These are phyloP conservation scores for Leptoteleia sp. DNA, from an alignment of 1,140 invertebrate species.

Conservation along the genomic window DNA sequence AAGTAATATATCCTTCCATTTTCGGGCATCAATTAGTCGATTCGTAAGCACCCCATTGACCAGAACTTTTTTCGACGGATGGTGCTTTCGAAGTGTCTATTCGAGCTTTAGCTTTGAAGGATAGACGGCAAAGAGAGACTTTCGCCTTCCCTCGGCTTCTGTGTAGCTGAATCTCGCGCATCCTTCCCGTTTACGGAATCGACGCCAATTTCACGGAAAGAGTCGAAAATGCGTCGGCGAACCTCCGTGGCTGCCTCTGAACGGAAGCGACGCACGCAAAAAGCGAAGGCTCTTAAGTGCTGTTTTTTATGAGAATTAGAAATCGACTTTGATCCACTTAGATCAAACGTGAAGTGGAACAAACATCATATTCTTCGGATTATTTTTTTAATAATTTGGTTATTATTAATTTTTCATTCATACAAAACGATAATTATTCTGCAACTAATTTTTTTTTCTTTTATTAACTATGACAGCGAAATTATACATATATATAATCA, in stretches of 20 bases:
- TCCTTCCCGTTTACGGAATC: constrained; percentile 61
- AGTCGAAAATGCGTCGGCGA: constrained; percentile 63
- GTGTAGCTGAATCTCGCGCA: constrained; percentile 40
- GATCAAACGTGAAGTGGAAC: constrained; percentile 25
- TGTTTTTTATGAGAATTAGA: constrained; percentile 60
- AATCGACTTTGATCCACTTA: constrained; percentile 42
- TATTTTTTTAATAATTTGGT: constrained; percentile 9
- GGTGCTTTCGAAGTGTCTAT: constrained; percentile 66
- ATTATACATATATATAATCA: too few relatives aligned
- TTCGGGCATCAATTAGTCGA: constrained; percentile 64
- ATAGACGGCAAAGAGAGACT: constrained; percentile 60
- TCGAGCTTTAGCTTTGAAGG: constrained; percentile 67
- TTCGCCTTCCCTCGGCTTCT: constrained; percentile 52
- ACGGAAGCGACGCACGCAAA: constrained; percentile 44
- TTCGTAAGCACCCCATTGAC: constrained; percentile 68
- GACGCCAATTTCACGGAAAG: constrained; percentile 65
- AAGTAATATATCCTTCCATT: constrained; percentile 65
- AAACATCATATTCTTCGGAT: constrained; percentile 9
- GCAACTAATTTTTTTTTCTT: too few relatives aligned
- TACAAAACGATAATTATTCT: too few relatives aligned
- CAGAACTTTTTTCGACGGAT: constrained; percentile 67
- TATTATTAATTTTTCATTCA: too few relatives aligned
- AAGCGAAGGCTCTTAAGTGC: constrained; percentile 57
- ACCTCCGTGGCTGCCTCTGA: constrained; percentile 60
- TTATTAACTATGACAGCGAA: too few relatives aligned